These are phyloP conservation scores for Sigmodon hispidus DNA, from an alignment of 2,113 vertebrate species.

Conservation along the genomic window DNA sequence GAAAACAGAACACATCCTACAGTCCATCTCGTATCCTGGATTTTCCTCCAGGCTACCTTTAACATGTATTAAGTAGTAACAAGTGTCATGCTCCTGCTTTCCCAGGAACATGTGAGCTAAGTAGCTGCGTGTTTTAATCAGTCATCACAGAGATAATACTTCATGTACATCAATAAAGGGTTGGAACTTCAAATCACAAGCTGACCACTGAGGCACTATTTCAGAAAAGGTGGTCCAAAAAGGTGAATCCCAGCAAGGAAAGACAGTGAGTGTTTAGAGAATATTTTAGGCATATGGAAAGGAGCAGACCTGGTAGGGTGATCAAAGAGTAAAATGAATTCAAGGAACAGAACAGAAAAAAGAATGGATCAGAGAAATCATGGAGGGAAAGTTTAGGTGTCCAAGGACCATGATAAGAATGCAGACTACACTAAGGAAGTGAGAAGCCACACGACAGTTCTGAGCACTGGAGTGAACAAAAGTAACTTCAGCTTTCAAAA, in stretches of 20 bases:
- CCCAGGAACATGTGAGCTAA: not conserved
- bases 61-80: conserved; percentile 40
- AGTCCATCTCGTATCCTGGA: not conserved
- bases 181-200: not conserved
- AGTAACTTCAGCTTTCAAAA: conserved; percentile 23
- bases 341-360: not conserved
- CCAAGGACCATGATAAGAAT: not conserved
- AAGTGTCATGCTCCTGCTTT: conserved; percentile 20
- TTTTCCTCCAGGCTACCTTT: conserved; percentile 32
- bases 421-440: conserved; percentile 1
- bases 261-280: not conserved
- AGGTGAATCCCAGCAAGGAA: not conserved
- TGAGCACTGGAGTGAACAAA: not conserved
- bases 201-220: not conserved
- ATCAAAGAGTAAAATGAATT: not conserved
- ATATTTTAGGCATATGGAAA: not conserved
- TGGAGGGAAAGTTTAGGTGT: not conserved
- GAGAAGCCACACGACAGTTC: not conserved
- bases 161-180: not conserved
- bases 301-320: not conserved
- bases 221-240: not conserved
- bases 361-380: conserved; percentile 3
- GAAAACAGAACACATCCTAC: not conserved
- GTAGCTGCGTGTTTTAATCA: not conserved
- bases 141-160: conserved; percentile 6